Percentiles rank a stretch among this genome's conserved stretches.
Evolutionary conservation across 2,113 vertebrate species (phyloP).

Genomic region (Potamarius usumacintae): DNA sequence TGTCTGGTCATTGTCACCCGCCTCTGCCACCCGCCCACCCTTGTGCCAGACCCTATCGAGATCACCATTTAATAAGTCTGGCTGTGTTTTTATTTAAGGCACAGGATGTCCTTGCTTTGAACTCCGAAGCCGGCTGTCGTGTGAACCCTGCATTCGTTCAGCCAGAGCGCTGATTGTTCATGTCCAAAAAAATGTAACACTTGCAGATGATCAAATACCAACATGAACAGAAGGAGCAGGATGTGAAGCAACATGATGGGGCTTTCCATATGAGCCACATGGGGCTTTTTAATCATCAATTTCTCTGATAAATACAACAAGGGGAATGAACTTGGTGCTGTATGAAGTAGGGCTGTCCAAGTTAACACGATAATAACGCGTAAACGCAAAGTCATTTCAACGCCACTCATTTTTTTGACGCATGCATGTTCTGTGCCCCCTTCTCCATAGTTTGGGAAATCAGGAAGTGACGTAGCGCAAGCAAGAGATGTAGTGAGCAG

Average conservation of each 20-base stretch:
- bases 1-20: background rate
- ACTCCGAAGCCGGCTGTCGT: background rate
- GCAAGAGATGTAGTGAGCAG: no score
- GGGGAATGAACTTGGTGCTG: background rate
- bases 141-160: background rate
- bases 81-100: background rate
- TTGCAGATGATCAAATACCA: background rate
- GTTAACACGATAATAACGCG: no score
- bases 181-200: background rate
- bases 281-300: background rate
- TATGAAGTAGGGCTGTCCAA: background rate
- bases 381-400: no score
- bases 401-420: no score
- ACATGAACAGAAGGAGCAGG: conserved; percentile 4
- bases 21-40: no score
- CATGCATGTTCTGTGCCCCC: no score
- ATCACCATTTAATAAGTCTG: background rate
- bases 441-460: no score
- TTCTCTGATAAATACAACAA: background rate
- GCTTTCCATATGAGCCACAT: background rate
- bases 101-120: background rate
- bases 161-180: background rate
- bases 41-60: background rate
- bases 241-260: background rate
- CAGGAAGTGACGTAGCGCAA: no score